Percentiles rank a stretch among this genome's conserved stretches.
Conservation (phyloP, 2,797 vertebrate genomes). For the Lerista edwardsae region DNA sequence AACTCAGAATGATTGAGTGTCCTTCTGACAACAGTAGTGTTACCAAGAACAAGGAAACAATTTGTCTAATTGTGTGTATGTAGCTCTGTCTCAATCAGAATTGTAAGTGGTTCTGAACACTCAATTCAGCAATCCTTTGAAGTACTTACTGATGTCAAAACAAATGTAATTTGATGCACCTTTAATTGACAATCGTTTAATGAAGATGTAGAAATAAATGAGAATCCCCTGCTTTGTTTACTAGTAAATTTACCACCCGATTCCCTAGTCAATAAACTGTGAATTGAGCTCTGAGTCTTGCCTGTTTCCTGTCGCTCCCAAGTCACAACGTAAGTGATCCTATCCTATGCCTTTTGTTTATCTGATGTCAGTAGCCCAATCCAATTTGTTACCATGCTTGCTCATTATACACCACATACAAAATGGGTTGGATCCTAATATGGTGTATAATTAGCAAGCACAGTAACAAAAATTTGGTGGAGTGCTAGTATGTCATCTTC, state of each 20-base stretch:
- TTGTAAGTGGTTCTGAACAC: conserved; percentile 57
- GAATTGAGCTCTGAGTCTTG: conserved; percentile 9
- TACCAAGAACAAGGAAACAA: conserved; percentile 40
- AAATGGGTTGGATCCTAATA: too few relatives aligned
- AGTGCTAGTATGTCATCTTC: too few relatives aligned
- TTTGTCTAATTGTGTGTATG: conserved; percentile 51
- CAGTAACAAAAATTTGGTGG: too few relatives aligned
- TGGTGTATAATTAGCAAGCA: too few relatives aligned
- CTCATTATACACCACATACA: not conserved
- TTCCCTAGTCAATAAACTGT: not conserved
- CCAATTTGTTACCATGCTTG: not conserved
- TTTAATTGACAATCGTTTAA: conserved; percentile 30
- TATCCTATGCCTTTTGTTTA: not conserved
- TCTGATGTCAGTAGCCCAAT: not conserved
- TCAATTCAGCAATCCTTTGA: conserved; percentile 42
- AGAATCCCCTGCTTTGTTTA: not conserved
- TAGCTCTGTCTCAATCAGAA: conserved; percentile 33
- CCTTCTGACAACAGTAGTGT: conserved; percentile 13
- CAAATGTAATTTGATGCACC: conserved; percentile 23
- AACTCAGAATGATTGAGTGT: conserved; percentile 29
- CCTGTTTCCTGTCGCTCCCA: not conserved
- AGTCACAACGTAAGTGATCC: not conserved
- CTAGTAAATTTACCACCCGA: too few relatives aligned
- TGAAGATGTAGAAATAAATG: conserved; percentile 4
- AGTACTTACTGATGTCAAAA: conserved; percentile 39